phyloP scores from a whole-genome alignment of 2,888 invertebrate species.

The Chrysina gloriosa region DNA sequence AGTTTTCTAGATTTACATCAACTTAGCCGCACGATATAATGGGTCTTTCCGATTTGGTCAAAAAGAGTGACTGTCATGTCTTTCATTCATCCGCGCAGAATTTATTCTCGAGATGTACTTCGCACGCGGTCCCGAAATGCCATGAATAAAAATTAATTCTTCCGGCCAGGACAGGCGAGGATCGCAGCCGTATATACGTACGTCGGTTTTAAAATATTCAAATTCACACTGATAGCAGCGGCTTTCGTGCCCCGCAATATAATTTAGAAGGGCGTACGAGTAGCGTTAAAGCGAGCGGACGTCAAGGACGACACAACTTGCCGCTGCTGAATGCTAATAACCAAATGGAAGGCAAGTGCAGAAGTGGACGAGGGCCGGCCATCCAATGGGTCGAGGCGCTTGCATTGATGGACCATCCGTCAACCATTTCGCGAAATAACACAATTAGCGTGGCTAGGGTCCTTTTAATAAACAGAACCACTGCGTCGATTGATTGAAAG shows the following conservation, averaged over 20 bases:
- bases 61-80: background rate
- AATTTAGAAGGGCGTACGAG: constrained; percentile 52
- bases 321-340: constrained; percentile 54
- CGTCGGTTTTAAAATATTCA: constrained; percentile 45
- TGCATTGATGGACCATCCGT: constrained; percentile 53
- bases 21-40: background rate
- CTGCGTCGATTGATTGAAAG: too few species aligned
- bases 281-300: constrained; percentile 17
- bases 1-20: too few species aligned
- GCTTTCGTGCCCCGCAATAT: constrained; percentile 47
- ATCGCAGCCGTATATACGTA: background rate
- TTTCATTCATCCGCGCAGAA: background rate
- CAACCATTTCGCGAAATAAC: constrained; percentile 15
- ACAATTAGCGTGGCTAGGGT: constrained; percentile 12
- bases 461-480: constrained; percentile 3
- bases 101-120: constrained; percentile 18
- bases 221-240: constrained; percentile 42
- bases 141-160: constrained; percentile 35
- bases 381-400: constrained; percentile 53
- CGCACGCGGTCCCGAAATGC: background rate
- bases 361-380: constrained; percentile 40
- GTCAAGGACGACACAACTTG: background rate
- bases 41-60: background rate
- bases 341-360: constrained; percentile 48
- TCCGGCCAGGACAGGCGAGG: background rate